Base-by-base conservation (phyloP, 2,113 vertebrate genomes). In the Addax nasomaculatus region DNA sequence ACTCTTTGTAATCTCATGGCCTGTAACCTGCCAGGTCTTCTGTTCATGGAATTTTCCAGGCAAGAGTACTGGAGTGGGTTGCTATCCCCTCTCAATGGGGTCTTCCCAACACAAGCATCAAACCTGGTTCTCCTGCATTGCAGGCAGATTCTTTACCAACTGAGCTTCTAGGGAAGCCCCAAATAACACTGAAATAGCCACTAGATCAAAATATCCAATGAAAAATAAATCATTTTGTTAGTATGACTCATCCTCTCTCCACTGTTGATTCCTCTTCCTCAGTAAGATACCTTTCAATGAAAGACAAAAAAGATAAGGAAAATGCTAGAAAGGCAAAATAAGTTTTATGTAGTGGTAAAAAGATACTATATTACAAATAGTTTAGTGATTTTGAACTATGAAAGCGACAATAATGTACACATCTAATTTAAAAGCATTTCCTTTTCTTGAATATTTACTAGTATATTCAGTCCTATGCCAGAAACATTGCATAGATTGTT, bases 141-240 rank as follows among this genome's bases (percentile, higher is more conserved):
- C n/a, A 70, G 64, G n/a, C n/a, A 70, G 64, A 70, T 70, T 36
- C n/a, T 70, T 70, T 70, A 70, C 9, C 64, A 70, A 36, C 19
- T 36, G 64, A 70, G n/a, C 64, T 70, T 21, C 9, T 36, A 70
- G 19, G 2, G 64, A 70, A 36, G 19, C n/a, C 19, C n/a, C 64
- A 36, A 23, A 96, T 93, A 97, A 92, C 55, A 84, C 39, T 81
- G 33, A 84, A 90, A 93, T 96, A 97, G 86, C 58, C 19, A 97
- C 60, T 70, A 94, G 39, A 95, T 94, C 60, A 84, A 85, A 94
- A 81, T 81, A 84, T 94, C 55, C 70, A 39, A 25, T 73, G 36
- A 25, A 90, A 92, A 95, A 29, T 36, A 97, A 95, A 70, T 98
- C 93, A 94, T 90, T 87, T 90, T 81, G 55, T 6, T 88, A 91